Conservation (phyloP, 2,797 vertebrate species). For the Coregonus ussuriensis region DNA sequence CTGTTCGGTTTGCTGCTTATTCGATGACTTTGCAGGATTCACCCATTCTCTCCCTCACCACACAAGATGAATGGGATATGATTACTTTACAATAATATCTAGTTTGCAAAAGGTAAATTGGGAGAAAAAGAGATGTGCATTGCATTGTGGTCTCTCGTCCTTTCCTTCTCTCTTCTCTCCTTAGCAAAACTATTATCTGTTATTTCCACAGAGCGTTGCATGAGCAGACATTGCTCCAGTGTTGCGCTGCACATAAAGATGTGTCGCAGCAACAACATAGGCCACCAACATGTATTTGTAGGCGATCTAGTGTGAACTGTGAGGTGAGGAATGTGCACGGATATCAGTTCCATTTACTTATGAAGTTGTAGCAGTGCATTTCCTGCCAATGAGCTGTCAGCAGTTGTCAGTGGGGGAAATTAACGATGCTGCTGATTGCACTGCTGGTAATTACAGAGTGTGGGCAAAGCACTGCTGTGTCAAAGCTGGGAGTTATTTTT, state of each 20-base stretch:
- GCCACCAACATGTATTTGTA: background rate
- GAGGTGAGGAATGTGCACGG: slow-evolving; percentile 16
- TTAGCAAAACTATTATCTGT: background rate
- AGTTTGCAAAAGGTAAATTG: background rate
- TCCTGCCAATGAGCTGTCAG: slow-evolving; percentile 73
- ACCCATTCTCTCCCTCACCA: background rate
- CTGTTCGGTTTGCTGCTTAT: slow-evolving; percentile 33
- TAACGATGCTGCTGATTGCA: slow-evolving; percentile 76
- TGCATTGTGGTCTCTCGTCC: background rate
- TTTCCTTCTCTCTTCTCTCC: background rate
- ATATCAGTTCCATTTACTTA: slow-evolving; percentile 69
- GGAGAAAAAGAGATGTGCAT: background rate
- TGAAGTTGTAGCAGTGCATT: slow-evolving; percentile 68
- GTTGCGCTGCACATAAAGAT: background rate
- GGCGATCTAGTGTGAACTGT: background rate
- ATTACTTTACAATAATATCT: background rate
- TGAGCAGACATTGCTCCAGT: background rate
- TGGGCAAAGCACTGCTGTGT: slow-evolving; percentile 71
- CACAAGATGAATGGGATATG: background rate
- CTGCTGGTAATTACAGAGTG: slow-evolving; percentile 78
- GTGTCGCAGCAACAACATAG: slow-evolving; percentile 2
- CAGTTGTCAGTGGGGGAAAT: slow-evolving; percentile 69
- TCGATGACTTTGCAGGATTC: background rate
- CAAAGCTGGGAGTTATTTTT: slow-evolving; percentile 67
- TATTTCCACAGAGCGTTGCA: background rate